Conservation (phyloP, 1,140 invertebrate species). For the Plutomurus gul region DNA sequence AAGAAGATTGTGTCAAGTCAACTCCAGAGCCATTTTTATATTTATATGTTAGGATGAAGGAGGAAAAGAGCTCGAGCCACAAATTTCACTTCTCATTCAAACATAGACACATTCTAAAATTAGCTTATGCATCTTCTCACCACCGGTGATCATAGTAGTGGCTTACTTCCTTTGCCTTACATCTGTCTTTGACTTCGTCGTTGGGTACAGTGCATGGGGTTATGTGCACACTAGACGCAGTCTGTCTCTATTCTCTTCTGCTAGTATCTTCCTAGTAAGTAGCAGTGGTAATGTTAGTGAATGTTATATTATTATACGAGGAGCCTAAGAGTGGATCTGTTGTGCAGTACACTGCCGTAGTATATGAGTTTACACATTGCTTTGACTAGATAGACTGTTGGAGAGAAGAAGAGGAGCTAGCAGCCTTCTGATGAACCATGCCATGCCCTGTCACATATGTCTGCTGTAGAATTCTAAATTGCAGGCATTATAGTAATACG, state of each 20-base stretch:
- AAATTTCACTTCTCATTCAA: conserved; percentile 11
- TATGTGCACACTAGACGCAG: too few relatives aligned
- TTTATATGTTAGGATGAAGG: conserved; percentile 2
- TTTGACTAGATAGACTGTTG: background rate
- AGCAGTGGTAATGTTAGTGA: too few relatives aligned
- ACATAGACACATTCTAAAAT: background rate
- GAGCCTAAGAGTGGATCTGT: too few relatives aligned
- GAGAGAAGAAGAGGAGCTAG: too few relatives aligned
- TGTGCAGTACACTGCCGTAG: too few relatives aligned
- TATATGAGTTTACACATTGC: background rate
- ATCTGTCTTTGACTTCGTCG: background rate
- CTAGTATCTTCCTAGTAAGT: too few relatives aligned
- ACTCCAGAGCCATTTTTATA: too few relatives aligned
- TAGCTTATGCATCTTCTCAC: background rate
- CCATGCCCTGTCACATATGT: background rate
- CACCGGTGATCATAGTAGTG: background rate
- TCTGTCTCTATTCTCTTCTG: too few relatives aligned
- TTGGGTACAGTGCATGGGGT: background rate
- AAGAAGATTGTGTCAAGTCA: background rate
- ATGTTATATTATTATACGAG: too few relatives aligned
- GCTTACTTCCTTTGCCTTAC: background rate
- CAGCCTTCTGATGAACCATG: too few relatives aligned
- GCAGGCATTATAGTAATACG: background rate
- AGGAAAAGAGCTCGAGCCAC: background rate
- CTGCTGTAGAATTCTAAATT: background rate